phyloP scores from a whole-genome alignment of 2,888 invertebrate species.

The Myathropa florea region DNA sequence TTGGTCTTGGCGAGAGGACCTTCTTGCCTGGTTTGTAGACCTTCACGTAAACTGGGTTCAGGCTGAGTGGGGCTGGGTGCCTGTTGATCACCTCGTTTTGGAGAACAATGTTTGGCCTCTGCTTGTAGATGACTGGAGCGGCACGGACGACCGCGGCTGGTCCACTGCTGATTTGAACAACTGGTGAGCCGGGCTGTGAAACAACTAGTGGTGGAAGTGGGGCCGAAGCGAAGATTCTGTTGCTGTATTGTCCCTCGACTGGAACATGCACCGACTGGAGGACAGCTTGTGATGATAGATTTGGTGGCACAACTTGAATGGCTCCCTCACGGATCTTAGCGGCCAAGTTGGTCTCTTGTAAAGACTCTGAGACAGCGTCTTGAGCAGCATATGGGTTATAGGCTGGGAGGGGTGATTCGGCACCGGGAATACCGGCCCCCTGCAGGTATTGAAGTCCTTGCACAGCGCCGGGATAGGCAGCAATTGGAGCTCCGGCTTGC shows the following conservation, averaged over 20 bases:
- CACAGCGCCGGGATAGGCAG: neutral
- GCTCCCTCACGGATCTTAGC: conserved; percentile 77
- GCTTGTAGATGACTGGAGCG: conserved; percentile 78
- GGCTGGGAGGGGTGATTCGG: conserved; percentile 43
- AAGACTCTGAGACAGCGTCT: conserved; percentile 77
- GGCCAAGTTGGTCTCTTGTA: conserved; percentile 76
- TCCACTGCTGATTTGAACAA: conserved; percentile 77
- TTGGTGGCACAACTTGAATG: conserved; percentile 77
- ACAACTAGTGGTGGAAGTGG: conserved; percentile 78
- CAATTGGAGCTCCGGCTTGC: neutral
- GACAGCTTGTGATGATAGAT: conserved; percentile 76
- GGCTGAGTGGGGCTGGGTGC: conserved; percentile 78
- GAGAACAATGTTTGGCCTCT: conserved; percentile 78
- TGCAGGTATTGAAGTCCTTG: conserved; percentile 11
- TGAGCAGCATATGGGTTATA: conserved; percentile 43
- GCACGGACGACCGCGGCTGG: conserved; percentile 78
- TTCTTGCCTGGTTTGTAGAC: conserved; percentile 80
- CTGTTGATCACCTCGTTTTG: conserved; percentile 79
- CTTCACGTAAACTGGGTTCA: conserved; percentile 79
- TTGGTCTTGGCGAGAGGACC: conserved; percentile 72
- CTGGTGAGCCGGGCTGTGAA: conserved; percentile 77
- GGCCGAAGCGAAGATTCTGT: conserved; percentile 77
- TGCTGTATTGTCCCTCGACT: conserved; percentile 75
- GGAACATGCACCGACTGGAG: conserved; percentile 78
- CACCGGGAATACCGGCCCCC: conserved; percentile 30